phyloP scores from a whole-genome alignment of 2,888 invertebrate species.

The Cabera pusaria region DNA sequence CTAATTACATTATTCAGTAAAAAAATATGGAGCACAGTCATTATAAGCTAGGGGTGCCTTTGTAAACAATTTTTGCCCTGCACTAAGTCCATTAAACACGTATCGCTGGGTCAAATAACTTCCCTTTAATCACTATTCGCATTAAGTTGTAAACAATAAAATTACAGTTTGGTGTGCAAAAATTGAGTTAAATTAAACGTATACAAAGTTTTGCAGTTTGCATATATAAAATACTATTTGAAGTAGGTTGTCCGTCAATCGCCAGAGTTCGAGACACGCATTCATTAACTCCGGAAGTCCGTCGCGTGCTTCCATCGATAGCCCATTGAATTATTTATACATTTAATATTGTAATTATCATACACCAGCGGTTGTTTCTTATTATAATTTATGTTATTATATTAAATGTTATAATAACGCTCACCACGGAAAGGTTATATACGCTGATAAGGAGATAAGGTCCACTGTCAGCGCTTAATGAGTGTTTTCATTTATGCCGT shows the following conservation, averaged over 20 bases:
- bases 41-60: no score
- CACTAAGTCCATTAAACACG: no score
- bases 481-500: constrained; percentile 46
- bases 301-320: constrained; percentile 78
- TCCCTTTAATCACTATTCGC: no score
- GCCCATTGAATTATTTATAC: constrained; percentile 81
- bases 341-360: constrained; percentile 81
- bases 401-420: constrained; percentile 78
- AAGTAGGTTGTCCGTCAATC: constrained; percentile 64
- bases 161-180: no score
- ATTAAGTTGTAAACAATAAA: no score
- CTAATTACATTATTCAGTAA: no score
- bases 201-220: no score
- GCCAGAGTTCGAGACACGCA: constrained; percentile 57
- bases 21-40: no score
- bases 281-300: constrained; percentile 78
- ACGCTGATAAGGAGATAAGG: constrained; percentile 70
- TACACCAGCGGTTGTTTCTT: constrained; percentile 66
- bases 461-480: constrained; percentile 62
- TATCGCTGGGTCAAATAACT: no score
- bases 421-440: constrained; percentile 70
- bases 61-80: no score
- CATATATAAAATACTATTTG: no score
- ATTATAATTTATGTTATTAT: constrained; percentile 80
- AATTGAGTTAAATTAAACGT: no score